phyloP scores from a whole-genome alignment of 2,113 vertebrate genomes.

The Shinisaurus crocodilurus region DNA sequence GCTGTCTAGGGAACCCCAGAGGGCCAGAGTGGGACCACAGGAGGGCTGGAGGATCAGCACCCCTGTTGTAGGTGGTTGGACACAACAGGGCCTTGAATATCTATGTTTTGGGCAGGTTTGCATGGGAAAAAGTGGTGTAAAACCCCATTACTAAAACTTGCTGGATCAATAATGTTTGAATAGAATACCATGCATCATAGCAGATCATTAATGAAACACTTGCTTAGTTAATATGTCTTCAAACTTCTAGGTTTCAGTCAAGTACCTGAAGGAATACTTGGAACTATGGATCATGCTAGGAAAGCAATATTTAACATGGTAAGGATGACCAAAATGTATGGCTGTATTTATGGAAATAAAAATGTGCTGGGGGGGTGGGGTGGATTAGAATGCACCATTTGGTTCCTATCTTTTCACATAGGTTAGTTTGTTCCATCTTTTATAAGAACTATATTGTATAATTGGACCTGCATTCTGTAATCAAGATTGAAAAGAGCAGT shows the following conservation, averaged over 20 bases:
- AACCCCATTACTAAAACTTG: neutral
- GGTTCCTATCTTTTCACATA: neutral
- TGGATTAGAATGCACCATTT: neutral
- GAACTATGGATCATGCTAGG: slow-evolving; percentile 91
- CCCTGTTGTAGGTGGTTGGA: no score
- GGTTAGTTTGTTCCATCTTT: neutral
- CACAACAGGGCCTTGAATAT: no score
- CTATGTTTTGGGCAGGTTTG: no score
- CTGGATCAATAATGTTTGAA: neutral
- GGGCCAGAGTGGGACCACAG: no score
- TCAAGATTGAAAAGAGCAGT: neutral
- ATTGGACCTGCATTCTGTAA: neutral
- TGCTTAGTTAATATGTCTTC: slow-evolving; percentile 21
- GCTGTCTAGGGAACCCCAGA: no score
- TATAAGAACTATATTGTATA: neutral
- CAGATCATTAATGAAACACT: neutral
- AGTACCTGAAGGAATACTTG: slow-evolving; percentile 20
- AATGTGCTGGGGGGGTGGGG: neutral
- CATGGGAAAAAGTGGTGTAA: neutral
- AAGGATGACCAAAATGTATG: slow-evolving; percentile 62
- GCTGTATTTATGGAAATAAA: neutral
- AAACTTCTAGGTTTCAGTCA: slow-evolving; percentile 49
- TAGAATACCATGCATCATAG: neutral
- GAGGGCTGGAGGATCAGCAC: no score
- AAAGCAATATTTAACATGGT: slow-evolving; percentile 92